Evolutionary conservation across 2,888 invertebrate species (phyloP).

Genomic region (Lepidochrysops patricia): DNA sequence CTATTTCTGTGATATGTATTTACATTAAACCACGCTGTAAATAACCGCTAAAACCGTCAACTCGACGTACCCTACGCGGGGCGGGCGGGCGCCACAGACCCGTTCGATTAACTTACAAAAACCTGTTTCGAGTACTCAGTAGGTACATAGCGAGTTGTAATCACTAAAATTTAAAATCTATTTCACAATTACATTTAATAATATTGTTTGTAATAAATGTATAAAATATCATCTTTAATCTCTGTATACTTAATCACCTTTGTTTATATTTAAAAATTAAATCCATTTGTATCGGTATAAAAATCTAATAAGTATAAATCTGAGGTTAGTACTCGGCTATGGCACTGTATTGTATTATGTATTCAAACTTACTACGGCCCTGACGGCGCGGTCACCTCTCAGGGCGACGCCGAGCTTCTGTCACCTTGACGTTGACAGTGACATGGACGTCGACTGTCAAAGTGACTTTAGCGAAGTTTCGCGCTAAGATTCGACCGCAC

Average conservation of each 20-base stretch:
- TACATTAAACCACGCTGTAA: slow-evolving; percentile 50
- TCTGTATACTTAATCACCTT: slow-evolving; percentile 75
- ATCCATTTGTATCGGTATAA: slow-evolving; percentile 75
- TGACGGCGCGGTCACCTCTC: neutral
- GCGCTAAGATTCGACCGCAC: slow-evolving; percentile 12
- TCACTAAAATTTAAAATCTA: slow-evolving; percentile 64
- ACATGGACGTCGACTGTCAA: neutral
- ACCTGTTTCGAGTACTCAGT: slow-evolving; percentile 31
- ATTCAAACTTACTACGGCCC: slow-evolving; percentile 62
- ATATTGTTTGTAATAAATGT: slow-evolving; percentile 74
- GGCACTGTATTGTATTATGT: slow-evolving; percentile 63
- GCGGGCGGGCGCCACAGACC: slow-evolving; percentile 29
- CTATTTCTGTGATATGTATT: slow-evolving; percentile 63
- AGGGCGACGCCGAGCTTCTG: slow-evolving; percentile 28
- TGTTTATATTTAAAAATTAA: slow-evolving; percentile 74
- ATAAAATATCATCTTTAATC: slow-evolving; percentile 75
- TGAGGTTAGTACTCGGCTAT: slow-evolving; percentile 70
- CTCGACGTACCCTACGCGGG: slow-evolving; percentile 29
- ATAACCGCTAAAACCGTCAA: slow-evolving; percentile 28
- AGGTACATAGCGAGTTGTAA: slow-evolving; percentile 51
- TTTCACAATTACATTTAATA: slow-evolving; percentile 69
- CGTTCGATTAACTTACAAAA: slow-evolving; percentile 29
- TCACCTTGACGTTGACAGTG: neutral
- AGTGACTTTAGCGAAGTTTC: neutral
- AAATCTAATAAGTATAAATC: slow-evolving; percentile 73